These are phyloP conservation scores for Physeter macrocephalus DNA, from an alignment of 2,113 vertebrate species.

Conservation along the genomic window DNA sequence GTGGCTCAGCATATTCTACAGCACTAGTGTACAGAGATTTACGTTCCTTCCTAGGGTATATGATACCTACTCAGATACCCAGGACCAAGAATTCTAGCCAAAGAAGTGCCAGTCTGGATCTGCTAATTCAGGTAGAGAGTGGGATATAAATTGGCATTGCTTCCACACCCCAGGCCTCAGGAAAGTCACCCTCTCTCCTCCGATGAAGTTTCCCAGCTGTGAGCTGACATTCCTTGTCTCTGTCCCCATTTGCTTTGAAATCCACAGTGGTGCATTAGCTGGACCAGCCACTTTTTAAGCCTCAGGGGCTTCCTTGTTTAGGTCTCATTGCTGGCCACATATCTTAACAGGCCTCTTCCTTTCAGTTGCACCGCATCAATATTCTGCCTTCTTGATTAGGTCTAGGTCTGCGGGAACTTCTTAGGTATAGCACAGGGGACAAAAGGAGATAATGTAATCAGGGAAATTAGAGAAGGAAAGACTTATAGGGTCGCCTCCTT, in stretches of 20 bases:
- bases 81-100: neutral
- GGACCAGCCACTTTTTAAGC: slow-evolving; percentile 24
- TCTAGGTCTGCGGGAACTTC: slow-evolving; percentile 43
- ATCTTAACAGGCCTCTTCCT: slow-evolving; percentile 41
- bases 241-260: slow-evolving; percentile 36
- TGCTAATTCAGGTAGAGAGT: neutral
- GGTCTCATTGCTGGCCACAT: slow-evolving; percentile 35
- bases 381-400: slow-evolving; percentile 54
- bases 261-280: slow-evolving; percentile 23
- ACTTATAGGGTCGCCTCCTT: slow-evolving; percentile 45
- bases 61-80: neutral
- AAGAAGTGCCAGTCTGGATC: neutral
- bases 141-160: neutral
- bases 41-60: neutral
- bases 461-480: slow-evolving; percentile 54
- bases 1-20: neutral
- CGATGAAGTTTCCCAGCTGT: neutral
- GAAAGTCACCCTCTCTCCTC: neutral
- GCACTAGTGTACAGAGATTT: neutral
- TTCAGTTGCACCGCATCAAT: slow-evolving; percentile 36
- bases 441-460: slow-evolving; percentile 57
- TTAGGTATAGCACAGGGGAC: slow-evolving; percentile 10
- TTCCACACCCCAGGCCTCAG: neutral
- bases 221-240: neutral
- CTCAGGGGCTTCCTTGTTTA: slow-evolving; percentile 13